Base-by-base conservation (phyloP, 1,140 invertebrate species). In the Anagrus nilaparvatae region DNA sequence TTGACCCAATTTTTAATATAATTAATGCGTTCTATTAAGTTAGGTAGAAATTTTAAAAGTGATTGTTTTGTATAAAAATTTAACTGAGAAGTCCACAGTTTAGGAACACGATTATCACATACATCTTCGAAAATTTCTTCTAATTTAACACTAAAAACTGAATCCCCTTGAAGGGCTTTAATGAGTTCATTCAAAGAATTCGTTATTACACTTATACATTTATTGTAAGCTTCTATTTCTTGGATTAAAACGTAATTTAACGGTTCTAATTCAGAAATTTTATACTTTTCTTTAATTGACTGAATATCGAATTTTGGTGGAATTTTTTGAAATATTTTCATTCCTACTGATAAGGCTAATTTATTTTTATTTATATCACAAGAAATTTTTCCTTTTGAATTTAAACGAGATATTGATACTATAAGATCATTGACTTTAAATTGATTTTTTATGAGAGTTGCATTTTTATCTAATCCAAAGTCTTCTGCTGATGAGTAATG, bases 211-310 rank as follows among this genome's bases (percentile, higher is more conserved):
- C 32, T 24, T n/a, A 65, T 50, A n/a, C 78, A 61, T n/a, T 55
- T 59, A 54, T 84, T 82, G 46, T 77, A 80, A 21, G 74, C 50
- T 25, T 70, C 63, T 53, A 78, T 67, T 62, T 84, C 80, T 56
- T 81, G 68, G 4, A 74, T 51, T 6, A 82, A 59, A 18, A 81
- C 71, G 27, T 70, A 76, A 56, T 82, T 79, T 67, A 83, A 74
- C 23, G 77, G 77, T 76, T 75, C 46, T 3, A 34, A 16, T 43
- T 54, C 43, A 3, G 54, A 53, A n/a, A 71, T 67, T 5, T 75
- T 76, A 59, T 64, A 77, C 46, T 71, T 71, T 25, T 55, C 36
- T 51, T 57, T 35, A 3, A 70, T 54, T 9, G 56, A 46, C 25
- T 66, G 59, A 3, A 71, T 55, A 47, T 79, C 63, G 45, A 74